A percentile compares a stretch with the other conserved stretches of the same genome.
Conservation (phyloP, 2,797 vertebrate genomes). For the Argyrosomus regius region DNA sequence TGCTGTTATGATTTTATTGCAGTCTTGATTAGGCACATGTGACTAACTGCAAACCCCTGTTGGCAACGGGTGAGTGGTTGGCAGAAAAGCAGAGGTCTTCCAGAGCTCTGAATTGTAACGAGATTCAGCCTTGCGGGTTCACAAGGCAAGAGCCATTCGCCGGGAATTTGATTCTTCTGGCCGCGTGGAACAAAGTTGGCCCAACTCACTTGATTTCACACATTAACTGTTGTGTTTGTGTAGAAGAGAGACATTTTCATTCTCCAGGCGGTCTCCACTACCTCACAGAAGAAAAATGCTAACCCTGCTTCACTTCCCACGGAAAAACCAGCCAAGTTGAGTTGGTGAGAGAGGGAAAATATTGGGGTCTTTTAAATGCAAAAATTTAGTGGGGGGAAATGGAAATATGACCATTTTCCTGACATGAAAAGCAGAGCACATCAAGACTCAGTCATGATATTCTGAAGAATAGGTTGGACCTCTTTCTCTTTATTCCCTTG, state of each 20-base stretch:
- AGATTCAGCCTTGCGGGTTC: constrained; percentile 54
- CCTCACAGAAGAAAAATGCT: constrained; percentile 85
- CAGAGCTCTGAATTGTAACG: constrained; percentile 47
- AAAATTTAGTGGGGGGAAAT: constrained; percentile 56
- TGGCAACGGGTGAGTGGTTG: constrained; percentile 61
- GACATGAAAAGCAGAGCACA: constrained; percentile 69
- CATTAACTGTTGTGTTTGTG: constrained; percentile 71
- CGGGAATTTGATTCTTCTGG: constrained; percentile 63
- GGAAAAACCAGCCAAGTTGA: constrained; percentile 72
- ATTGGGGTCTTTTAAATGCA: constrained; percentile 75
- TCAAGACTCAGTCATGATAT: constrained; percentile 65
- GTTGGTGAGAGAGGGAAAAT: constrained; percentile 69
- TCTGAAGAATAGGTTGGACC: constrained; percentile 64
- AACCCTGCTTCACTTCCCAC: constrained; percentile 73
- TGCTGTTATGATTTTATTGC: constrained; percentile 79
- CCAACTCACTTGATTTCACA: constrained; percentile 73
- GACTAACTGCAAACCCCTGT: constrained; percentile 69
- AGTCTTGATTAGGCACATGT: constrained; percentile 79
- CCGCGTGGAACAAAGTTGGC: constrained; percentile 67
- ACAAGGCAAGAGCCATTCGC: constrained; percentile 35
- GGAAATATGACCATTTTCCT: constrained; percentile 69
- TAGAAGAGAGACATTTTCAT: constrained; percentile 72
- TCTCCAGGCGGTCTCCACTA: constrained; percentile 79
- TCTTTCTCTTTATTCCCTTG: constrained; percentile 31
- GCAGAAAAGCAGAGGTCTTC: constrained; percentile 61